Percentiles rank a stretch among this genome's conserved stretches.
These are phyloP conservation scores for Gymnobelideus leadbeateri DNA, from an alignment of 2,113 vertebrate species.

Conservation along the genomic window DNA sequence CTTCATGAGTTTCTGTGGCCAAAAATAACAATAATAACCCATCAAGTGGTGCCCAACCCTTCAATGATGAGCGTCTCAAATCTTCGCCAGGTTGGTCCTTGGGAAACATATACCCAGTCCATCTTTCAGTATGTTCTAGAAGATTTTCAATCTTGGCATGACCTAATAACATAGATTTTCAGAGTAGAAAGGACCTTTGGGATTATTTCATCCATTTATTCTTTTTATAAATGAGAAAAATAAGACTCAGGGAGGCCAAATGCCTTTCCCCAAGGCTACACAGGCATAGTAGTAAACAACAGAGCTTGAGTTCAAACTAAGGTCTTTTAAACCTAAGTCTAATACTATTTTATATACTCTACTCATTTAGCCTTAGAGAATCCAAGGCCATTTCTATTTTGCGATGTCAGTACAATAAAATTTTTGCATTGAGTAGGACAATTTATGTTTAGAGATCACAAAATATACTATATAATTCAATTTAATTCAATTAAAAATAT, in stretches of 20 bases:
- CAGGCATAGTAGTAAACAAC: neutral
- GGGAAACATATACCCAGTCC: neutral
- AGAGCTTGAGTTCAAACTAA: neutral
- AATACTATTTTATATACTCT: neutral
- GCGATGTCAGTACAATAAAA: neutral
- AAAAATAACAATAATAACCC: neutral
- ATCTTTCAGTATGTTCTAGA: neutral
- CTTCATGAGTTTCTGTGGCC: neutral
- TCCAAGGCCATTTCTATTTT: neutral
- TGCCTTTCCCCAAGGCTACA: neutral
- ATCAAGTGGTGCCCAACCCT: neutral
- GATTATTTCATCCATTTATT: neutral
- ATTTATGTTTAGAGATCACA: neutral
- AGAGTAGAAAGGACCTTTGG: neutral
- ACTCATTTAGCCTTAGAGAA: neutral
- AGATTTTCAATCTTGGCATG: neutral
- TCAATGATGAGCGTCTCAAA: neutral
- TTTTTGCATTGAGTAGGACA: neutral
- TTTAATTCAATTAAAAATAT: neutral
- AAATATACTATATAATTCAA: neutral
- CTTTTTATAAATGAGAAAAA: neutral
- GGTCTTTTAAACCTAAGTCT: neutral
- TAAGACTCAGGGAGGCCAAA: neutral
- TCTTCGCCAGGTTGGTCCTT: neutral
- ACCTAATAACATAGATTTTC: neutral